Conservation (phyloP, 2,113 vertebrate species). For the Todiramphus saurophagus region DNA sequence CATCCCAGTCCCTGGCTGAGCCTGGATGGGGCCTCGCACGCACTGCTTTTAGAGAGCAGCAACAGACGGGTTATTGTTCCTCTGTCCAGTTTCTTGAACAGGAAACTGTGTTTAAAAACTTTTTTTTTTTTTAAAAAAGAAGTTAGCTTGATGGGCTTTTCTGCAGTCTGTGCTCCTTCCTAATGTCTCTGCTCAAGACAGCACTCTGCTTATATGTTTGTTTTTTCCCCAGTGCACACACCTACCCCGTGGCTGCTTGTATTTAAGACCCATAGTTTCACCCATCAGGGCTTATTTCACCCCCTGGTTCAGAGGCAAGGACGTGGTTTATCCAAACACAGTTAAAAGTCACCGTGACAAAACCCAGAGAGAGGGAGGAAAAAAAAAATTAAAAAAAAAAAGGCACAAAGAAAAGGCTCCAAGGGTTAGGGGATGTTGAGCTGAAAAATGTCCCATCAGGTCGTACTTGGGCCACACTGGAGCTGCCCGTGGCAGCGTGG, state of each 20-base stretch:
- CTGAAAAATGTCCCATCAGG: background rate
- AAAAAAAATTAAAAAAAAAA: background rate
- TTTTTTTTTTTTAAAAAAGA: background rate
- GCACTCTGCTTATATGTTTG: background rate
- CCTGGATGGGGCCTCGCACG: background rate
- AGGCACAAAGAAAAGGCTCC: slow-evolving; percentile 17
- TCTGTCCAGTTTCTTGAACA: background rate
- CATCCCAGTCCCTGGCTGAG: background rate
- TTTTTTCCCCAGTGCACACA: background rate
- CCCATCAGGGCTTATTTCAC: background rate
- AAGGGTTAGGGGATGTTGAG: slow-evolving; percentile 38
- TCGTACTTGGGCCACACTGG: background rate
- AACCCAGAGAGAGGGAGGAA: background rate
- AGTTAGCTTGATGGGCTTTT: background rate
- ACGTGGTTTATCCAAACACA: background rate
- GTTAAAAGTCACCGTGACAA: background rate
- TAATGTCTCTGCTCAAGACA: background rate
- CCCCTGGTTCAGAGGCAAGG: background rate
- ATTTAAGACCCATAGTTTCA: background rate
- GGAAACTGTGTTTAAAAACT: background rate
- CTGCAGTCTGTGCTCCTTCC: background rate
- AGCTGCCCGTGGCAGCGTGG: background rate
- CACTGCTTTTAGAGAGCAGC: background rate
- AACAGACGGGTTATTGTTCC: slow-evolving; percentile 19
- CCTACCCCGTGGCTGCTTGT: background rate